Evolutionary conservation across 1,140 invertebrate genomes (phyloP).

Genomic region (Cherax destructor): DNA sequence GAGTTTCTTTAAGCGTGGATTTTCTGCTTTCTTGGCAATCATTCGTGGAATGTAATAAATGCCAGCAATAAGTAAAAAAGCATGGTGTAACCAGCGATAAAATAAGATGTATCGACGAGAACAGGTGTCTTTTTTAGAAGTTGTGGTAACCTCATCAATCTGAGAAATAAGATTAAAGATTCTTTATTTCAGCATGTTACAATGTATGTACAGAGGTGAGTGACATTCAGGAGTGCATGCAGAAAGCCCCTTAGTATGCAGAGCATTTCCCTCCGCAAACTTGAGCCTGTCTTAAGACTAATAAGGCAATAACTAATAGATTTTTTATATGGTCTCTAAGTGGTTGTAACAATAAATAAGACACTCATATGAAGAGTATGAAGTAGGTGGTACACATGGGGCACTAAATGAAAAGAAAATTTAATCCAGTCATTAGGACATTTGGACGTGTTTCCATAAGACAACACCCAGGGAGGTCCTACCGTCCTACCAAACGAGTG

Average conservation of each 20-base stretch:
- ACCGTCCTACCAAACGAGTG: no score
- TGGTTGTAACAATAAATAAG: neutral
- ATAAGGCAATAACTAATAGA: no score
- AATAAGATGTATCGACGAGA: constrained; percentile 42
- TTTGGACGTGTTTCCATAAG: neutral
- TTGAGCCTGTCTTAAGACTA: no score
- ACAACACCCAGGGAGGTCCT: no score
- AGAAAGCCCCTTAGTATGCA: neutral
- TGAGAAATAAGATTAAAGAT: neutral
- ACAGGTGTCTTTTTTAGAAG: neutral
- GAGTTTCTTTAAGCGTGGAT: constrained; percentile 41
- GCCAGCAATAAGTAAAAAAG: constrained; percentile 8
- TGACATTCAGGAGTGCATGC: no score
- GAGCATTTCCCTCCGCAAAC: neutral
- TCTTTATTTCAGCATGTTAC: no score
- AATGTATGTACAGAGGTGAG: no score
- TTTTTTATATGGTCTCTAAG: no score
- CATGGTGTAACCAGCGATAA: constrained; percentile 43
- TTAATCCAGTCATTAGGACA: no score
- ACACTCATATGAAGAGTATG: neutral
- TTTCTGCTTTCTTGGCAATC: constrained; percentile 12
- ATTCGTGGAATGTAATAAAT: constrained; percentile 37
- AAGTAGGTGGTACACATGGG: neutral
- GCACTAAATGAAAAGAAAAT: neutral
- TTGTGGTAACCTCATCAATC: neutral